phyloP scores from a whole-genome alignment of 1,140 invertebrate species.

The Tachypleus tridentatus region DNA sequence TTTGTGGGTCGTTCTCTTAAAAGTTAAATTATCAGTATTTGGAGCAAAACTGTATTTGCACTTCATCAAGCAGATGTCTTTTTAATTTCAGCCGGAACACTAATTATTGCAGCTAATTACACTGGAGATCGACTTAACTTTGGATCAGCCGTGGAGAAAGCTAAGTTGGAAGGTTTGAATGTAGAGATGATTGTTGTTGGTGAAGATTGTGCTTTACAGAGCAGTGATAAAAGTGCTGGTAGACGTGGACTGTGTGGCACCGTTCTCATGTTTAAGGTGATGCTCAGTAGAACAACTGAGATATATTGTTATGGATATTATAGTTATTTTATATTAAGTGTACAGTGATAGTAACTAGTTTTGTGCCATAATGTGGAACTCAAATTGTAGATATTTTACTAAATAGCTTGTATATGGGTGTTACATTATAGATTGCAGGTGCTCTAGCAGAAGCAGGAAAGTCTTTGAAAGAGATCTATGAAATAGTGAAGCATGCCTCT shows the following conservation, averaged over 20 bases:
- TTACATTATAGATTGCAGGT: slow-evolving; percentile 48
- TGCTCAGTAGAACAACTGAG: not conserved
- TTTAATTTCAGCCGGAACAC: slow-evolving; percentile 46
- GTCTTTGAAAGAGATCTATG: slow-evolving; percentile 39
- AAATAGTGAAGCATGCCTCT: slow-evolving; percentile 21
- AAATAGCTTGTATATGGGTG: not conserved
- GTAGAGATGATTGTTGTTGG: slow-evolving; percentile 52
- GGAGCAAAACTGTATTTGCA: slow-evolving; percentile 9
- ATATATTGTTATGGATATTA: slow-evolving; percentile 8
- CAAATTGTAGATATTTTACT: too few relatives aligned
- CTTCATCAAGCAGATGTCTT: not conserved
- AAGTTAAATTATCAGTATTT: not conserved
- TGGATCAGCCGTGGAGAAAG: slow-evolving; percentile 63
- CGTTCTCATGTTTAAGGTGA: slow-evolving; percentile 52
- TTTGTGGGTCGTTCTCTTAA: too few relatives aligned
- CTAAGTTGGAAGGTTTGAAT: slow-evolving; percentile 47
- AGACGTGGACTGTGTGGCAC: slow-evolving; percentile 62
- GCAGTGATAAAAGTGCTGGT: slow-evolving; percentile 42
- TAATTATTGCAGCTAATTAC: slow-evolving; percentile 70
- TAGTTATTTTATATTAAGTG: not conserved
- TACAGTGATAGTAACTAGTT: not conserved
- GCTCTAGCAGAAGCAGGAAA: slow-evolving; percentile 51
- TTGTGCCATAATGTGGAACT: not conserved
- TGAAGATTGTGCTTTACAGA: slow-evolving; percentile 54
- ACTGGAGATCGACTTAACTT: slow-evolving; percentile 79